Conservation (phyloP, 2,797 vertebrate genomes). For the Sebastes variabilis region DNA sequence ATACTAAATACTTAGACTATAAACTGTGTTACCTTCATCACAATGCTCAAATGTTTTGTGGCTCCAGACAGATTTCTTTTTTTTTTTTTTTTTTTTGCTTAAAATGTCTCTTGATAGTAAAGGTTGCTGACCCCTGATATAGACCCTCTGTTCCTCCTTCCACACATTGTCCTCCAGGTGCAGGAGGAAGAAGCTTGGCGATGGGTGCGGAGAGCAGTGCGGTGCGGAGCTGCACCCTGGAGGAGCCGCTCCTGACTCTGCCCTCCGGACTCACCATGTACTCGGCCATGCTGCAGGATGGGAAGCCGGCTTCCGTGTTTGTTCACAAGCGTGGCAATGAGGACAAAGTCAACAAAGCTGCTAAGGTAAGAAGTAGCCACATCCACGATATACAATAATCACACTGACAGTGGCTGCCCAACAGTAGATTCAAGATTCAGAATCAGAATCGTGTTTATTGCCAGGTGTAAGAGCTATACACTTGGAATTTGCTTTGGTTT, state of each 20-base stretch:
- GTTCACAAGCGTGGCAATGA: constrained; percentile 91
- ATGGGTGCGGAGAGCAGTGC: constrained; percentile 97
- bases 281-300: constrained; percentile 88
- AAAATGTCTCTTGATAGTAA: too few species aligned
- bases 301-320: constrained; percentile 90
- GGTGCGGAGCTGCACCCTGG: constrained; percentile 84
- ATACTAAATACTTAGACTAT: too few species aligned
- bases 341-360: constrained; percentile 95
- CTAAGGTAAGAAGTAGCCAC: constrained; percentile 83
- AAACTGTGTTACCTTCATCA: too few species aligned
- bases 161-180: background rate
- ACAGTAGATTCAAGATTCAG: too few species aligned
- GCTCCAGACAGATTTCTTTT: too few species aligned
- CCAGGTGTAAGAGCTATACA: too few species aligned
- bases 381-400: background rate
- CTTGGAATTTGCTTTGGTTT: too few species aligned
- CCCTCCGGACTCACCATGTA: constrained; percentile 88
- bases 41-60: too few species aligned
- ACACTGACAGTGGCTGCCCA: background rate
- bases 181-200: constrained; percentile 8
- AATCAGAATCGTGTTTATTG: too few species aligned
- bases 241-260: constrained; percentile 84
- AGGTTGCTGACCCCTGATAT: too few species aligned
- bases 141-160: too few species aligned
- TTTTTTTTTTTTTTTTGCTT: too few species aligned